Conservation (phyloP, 2,797 vertebrate species). For the Clarias pachynema region DNA sequence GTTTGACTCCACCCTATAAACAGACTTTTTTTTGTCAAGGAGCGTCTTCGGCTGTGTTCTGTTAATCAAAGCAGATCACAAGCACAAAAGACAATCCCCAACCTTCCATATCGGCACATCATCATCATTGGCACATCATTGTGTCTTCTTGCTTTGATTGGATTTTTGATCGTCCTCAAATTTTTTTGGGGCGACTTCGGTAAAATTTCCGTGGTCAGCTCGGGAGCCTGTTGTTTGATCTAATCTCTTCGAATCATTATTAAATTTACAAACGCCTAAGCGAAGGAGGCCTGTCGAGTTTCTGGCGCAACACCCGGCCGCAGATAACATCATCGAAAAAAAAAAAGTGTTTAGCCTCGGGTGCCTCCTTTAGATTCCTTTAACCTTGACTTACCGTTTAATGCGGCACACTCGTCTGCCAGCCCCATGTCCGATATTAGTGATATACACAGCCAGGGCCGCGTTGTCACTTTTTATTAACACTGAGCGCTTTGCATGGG, state of each 20-base stretch:
- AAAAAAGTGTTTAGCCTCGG: constrained; percentile 74
- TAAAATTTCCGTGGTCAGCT: constrained; percentile 64
- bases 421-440: constrained; percentile 81
- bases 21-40: background rate
- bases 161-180: background rate
- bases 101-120: background rate
- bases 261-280: constrained; percentile 78
- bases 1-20: background rate
- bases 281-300: constrained; percentile 66
- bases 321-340: constrained; percentile 74
- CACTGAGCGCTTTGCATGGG: constrained; percentile 84
- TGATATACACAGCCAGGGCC: constrained; percentile 76
- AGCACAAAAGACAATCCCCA: background rate
- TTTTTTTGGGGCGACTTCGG: constrained; percentile 54
- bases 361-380: constrained; percentile 77
- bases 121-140: too few relatives aligned
- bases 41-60: background rate
- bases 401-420: constrained; percentile 78
- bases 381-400: constrained; percentile 83
- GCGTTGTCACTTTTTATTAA: constrained; percentile 86
- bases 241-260: constrained; percentile 74
- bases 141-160: too few relatives aligned
- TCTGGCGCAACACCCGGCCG: constrained; percentile 68
- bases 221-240: constrained; percentile 75
- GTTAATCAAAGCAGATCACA: background rate